Conservation (phyloP, 35 echinoderm and acorn worm genomes). For the Ptychodera flava region DNA sequence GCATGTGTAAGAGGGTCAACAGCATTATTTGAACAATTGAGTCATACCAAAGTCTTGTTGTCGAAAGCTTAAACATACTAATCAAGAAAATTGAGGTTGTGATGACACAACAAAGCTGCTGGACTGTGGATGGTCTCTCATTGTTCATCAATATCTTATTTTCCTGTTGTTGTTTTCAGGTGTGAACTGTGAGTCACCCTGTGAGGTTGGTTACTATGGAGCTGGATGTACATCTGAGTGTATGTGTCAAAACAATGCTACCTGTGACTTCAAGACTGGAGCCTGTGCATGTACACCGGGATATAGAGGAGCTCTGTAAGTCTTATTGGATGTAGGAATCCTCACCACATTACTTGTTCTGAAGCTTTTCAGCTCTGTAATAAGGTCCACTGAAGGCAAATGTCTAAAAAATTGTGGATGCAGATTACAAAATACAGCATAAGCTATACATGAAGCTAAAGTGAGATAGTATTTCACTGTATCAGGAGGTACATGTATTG, state of each 20-base stretch:
- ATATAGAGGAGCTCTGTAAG: conserved; percentile 27
- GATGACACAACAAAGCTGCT: neutral
- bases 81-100: too few species aligned
- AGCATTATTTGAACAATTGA: neutral
- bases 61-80: too few species aligned
- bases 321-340: neutral
- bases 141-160: neutral
- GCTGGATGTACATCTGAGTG: conserved; percentile 40
- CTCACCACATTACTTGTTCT: too few species aligned
- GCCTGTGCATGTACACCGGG: conserved; percentile 49
- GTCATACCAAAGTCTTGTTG: too few species aligned
- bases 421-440: neutral
- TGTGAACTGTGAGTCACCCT: conserved; percentile 19
- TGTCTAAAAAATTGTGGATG: neutral
- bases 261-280: conserved; percentile 53
- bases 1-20: neutral
- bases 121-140: neutral
- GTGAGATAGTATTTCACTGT: neutral
- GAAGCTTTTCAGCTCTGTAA: too few species aligned
- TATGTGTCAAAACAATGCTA: conserved; percentile 47
- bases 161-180: neutral
- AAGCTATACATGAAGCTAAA: neutral
- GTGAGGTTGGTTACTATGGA: neutral
- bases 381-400: neutral
- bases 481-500: neutral